Percentiles rank a stretch among this genome's conserved stretches.
Conservation (phyloP, 2,797 vertebrate genomes). For the Podarcis lilfordi region DNA sequence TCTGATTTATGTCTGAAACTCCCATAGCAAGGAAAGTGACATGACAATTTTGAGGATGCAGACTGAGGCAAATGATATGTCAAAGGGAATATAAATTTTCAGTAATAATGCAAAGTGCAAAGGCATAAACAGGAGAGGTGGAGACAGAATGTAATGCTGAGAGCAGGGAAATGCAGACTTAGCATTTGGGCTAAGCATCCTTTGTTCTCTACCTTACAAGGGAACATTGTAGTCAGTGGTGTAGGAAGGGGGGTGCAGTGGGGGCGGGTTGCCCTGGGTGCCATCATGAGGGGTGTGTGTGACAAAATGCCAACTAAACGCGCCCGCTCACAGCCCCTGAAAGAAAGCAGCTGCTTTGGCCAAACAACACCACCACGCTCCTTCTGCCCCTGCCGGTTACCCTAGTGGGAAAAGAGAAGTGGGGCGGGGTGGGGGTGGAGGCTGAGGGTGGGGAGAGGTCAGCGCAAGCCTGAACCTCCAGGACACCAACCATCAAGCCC, state of each 20-base stretch:
- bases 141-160: background rate
- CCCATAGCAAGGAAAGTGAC: conserved; percentile 18
- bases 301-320: too few relatives aligned
- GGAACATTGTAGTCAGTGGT: background rate
- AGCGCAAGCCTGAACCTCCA: too few relatives aligned
- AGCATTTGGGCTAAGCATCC: background rate
- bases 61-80: conserved; percentile 38
- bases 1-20: conserved; percentile 49
- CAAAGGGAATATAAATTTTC: conserved; percentile 22
- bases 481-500: too few relatives aligned
- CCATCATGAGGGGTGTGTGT: too few relatives aligned
- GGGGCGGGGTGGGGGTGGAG: too few relatives aligned
- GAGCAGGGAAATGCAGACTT: background rate
- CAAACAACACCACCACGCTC: too few relatives aligned
- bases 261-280: rapidly evolving
- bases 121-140: background rate
- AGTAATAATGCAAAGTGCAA: background rate
- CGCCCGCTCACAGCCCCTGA: too few relatives aligned
- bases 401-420: too few relatives aligned
- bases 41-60: background rate
- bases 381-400: too few relatives aligned
- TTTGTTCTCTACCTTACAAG: background rate
- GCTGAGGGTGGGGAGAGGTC: too few relatives aligned
- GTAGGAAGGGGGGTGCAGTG: too few relatives aligned
- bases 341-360: too few relatives aligned